A percentile compares a stretch with the other conserved stretches of the same genome.
phyloP scores from a whole-genome alignment of 1,140 invertebrate genomes.

The Campoletis sonorensis region DNA sequence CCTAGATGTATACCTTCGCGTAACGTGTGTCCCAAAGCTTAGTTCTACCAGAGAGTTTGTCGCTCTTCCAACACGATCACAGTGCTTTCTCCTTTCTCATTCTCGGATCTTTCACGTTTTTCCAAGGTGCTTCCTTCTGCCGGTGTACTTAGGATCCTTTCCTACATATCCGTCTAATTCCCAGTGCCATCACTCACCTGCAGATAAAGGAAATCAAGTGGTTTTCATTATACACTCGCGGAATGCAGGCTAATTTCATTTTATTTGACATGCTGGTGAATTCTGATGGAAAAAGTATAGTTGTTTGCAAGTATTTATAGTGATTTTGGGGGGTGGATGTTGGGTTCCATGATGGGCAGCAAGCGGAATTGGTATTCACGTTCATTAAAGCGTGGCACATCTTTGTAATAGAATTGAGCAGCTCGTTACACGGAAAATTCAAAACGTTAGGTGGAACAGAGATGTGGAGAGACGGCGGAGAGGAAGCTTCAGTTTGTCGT shows the following conservation, averaged over 20 bases:
- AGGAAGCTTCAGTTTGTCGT: not conserved
- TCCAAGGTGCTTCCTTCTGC: not conserved
- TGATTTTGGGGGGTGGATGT: not conserved
- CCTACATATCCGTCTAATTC: not conserved
- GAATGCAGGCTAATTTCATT: no score
- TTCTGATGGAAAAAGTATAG: no score
- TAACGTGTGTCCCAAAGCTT: constrained; percentile 23
- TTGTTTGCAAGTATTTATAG: no score
- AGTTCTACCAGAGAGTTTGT: constrained; percentile 34
- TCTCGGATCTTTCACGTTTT: constrained; percentile 24
- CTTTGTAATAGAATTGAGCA: constrained; percentile 5
- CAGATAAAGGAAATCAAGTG: not conserved
- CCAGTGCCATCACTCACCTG: not conserved
- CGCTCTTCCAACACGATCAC: constrained; percentile 7
- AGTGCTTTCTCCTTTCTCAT: not conserved
- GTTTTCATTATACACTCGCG: not conserved
- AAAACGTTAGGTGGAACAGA: not conserved
- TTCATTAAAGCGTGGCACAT: not conserved
- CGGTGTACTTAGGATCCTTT: not conserved
- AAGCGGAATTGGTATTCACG: not conserved
- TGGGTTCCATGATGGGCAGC: no score
- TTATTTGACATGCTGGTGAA: no score
- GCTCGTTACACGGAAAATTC: not conserved
- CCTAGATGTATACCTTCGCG: not conserved
- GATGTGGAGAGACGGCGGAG: not conserved